These are phyloP conservation scores for Nasonia vitripennis DNA, from an alignment of 1,140 invertebrate genomes.

Conservation along the genomic window DNA sequence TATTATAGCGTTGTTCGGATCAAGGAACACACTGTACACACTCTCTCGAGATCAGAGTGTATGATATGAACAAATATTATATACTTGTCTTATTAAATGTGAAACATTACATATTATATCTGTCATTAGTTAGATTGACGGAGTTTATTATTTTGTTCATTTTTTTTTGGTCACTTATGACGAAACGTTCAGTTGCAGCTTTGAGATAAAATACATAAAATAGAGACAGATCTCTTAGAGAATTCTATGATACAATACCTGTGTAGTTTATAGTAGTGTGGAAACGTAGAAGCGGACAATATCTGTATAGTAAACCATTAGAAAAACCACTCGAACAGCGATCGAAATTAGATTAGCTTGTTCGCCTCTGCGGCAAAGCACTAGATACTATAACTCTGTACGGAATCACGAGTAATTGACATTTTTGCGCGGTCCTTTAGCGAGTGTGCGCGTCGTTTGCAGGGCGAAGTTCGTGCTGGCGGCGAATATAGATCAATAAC, in stretches of 20 bases:
- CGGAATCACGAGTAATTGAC: neutral
- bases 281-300: neutral
- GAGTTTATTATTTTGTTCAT: constrained; percentile 22
- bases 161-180: neutral
- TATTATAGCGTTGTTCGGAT: constrained; percentile 38
- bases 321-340: neutral
- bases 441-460: neutral
- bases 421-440: neutral
- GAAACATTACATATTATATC: constrained; percentile 34
- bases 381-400: neutral
- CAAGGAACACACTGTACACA: constrained; percentile 44
- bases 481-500: constrained; percentile 11
- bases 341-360: neutral
- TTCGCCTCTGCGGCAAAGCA: neutral
- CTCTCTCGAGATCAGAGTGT: constrained; percentile 52
- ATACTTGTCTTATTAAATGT: constrained; percentile 48
- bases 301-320: neutral
- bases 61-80: constrained; percentile 51
- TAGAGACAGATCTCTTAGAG: constrained; percentile 42
- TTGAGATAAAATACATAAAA: constrained; percentile 17
- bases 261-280: constrained; percentile 33
- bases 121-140: constrained; percentile 51
- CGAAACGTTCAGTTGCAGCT: constrained; percentile 24
- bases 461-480: neutral
- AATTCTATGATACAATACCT: constrained; percentile 13